Evolutionary conservation across 2,797 vertebrate species (phyloP), one percentile per base, ranked within the genome.

Genomic region (Halcyon chelicuti): DNA sequence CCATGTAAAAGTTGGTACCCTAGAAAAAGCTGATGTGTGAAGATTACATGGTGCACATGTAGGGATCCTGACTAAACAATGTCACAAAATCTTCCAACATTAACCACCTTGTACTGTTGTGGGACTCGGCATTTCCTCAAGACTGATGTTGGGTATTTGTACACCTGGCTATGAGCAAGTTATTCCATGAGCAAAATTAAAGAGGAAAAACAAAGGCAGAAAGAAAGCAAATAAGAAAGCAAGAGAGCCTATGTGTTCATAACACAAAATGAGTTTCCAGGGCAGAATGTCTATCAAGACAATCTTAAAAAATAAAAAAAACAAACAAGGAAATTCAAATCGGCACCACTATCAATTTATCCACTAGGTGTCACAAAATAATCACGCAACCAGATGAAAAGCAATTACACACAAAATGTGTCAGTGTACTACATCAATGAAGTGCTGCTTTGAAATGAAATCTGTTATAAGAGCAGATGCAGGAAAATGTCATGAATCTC

Each of bases 301-400:
- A 61, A 76, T 14, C 57, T 29, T 49, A 85, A 91, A 54, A 60
- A 33, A n/a, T n/a, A n/a, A 33, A 55, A 31, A 39, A 35, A 51
- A 26, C 14, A 51, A 26, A 13, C 1, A 2, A 77, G 46, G 55
- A 71, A 91, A 87, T 85, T 71, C 57, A 82, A 72, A 65, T 33
- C 12, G 15, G 79, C n/a, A 90, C 74, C 83, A 78, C 42, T 73
- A 91, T 77, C 93, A 57, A 83, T 90, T 89, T 87, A 94, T 92
- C 97, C 97, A 95, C 96, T 96, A 96, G 96, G 93, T 97, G 96
- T 96, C 97, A 94, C 93, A 83, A 94, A 97, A 82, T 68, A 93
- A 96, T 95, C 91, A 83, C 23, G 28, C 89, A 97, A 94, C 13
- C 70, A 93, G 87, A 89, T 20, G 17, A 88, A 60, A 88, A 79